Evolutionary conservation across 1,140 invertebrate species (phyloP).

Genomic region (Drosophila sulfurigaster): DNA sequence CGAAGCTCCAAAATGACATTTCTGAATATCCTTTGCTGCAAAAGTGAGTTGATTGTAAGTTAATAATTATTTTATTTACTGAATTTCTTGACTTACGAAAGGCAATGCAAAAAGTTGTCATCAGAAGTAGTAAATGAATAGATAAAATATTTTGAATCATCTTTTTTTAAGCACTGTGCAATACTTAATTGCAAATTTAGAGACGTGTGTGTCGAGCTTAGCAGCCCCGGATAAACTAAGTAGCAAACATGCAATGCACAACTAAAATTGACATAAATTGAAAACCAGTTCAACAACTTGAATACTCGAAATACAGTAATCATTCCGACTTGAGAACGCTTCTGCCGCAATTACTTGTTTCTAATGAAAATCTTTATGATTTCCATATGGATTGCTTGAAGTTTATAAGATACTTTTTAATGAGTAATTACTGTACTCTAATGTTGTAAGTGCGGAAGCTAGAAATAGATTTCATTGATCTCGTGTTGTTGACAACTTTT

Average conservation of each 20-base stretch:
- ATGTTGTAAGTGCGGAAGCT: no score
- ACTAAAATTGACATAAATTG: neutral
- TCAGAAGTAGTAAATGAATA: neutral
- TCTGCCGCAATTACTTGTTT: neutral
- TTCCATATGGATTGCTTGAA: no score
- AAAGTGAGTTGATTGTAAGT: neutral
- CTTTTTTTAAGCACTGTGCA: neutral
- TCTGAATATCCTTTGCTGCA: conserved; percentile 50
- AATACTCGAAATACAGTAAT: neutral
- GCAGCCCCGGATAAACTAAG: conserved; percentile 1
- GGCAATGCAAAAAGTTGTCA: neutral
- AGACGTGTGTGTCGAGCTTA: neutral
- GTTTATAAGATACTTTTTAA: no score
- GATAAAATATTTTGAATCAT: neutral
- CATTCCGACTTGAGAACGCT: neutral
- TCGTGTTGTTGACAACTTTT: no score
- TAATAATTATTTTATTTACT: neutral
- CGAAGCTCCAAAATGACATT: conserved; percentile 51
- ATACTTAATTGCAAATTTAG: neutral
- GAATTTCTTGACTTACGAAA: conserved; percentile 14
- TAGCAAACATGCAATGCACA: neutral
- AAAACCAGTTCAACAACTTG: neutral
- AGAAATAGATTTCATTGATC: no score
- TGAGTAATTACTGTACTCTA: no score
- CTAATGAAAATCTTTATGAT: no score